Evolutionary conservation across 2,797 vertebrate genomes (phyloP).

Genomic region (Muscicapa striata): DNA sequence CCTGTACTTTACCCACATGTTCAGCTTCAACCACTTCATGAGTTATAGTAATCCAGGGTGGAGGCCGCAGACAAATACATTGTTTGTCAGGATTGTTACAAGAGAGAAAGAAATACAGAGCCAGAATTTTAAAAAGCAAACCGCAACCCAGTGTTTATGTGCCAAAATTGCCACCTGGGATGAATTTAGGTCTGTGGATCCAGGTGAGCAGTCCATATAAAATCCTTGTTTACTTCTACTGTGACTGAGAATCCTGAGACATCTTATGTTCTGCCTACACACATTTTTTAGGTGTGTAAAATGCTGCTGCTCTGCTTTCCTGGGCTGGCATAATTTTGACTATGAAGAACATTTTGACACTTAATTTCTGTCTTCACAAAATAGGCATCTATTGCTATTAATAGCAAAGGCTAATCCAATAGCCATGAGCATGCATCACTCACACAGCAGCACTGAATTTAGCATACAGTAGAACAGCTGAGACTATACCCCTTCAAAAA

Average conservation of each 20-base stretch:
- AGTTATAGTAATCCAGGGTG: constrained; percentile 6
- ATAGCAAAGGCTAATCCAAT: background rate
- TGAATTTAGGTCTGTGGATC: background rate
- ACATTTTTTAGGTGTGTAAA: background rate
- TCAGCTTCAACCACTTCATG: background rate
- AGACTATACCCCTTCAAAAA: background rate
- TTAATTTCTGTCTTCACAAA: background rate
- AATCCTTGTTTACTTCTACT: background rate
- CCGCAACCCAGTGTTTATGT: background rate
- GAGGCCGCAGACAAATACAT: constrained; percentile 22
- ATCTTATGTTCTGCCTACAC: background rate
- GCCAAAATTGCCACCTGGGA: constrained; percentile 18
- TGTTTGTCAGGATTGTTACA: constrained; percentile 3
- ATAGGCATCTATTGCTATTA: background rate
- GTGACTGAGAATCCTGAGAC: background rate
- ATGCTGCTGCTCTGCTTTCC: background rate
- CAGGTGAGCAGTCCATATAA: background rate
- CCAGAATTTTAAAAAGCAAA: background rate
- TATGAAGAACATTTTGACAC: background rate
- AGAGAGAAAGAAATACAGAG: background rate
- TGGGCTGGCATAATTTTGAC: background rate
- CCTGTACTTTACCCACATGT: background rate
- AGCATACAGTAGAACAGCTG: background rate
- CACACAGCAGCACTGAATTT: background rate
- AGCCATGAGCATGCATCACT: background rate